phyloP scores from a whole-genome alignment of 1,140 invertebrate genomes.

The Protaetia brevitarsis region DNA sequence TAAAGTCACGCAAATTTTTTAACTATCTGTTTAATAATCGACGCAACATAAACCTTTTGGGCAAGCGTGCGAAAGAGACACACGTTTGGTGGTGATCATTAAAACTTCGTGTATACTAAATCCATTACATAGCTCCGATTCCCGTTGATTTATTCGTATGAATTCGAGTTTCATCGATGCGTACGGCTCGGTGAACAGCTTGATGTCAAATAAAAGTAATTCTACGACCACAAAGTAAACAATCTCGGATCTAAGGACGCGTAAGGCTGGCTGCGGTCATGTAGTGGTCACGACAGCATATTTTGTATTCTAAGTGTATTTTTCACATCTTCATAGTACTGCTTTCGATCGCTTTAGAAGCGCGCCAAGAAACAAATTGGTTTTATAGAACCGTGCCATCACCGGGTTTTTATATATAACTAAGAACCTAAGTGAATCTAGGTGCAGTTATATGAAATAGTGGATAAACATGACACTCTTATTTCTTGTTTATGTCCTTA shows the following conservation, averaged over 20 bases:
- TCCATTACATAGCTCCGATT: neutral
- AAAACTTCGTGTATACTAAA: neutral
- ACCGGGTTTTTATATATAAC: too few species aligned
- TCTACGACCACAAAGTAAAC: neutral
- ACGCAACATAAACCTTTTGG: neutral
- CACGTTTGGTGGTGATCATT: neutral
- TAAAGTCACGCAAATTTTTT: neutral
- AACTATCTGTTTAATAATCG: neutral
- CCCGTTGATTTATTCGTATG: neutral
- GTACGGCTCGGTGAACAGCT: neutral
- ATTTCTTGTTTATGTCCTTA: too few species aligned
- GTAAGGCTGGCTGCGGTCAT: neutral
- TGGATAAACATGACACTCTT: too few species aligned
- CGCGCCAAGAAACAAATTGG: neutral
- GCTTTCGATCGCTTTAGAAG: neutral
- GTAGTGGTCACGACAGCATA: neutral
- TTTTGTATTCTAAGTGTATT: neutral
- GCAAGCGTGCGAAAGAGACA: neutral
- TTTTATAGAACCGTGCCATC: too few species aligned
- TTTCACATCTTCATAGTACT: neutral
- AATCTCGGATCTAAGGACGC: neutral
- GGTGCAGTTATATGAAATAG: too few species aligned
- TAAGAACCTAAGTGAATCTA: too few species aligned
- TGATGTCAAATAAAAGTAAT: neutral
- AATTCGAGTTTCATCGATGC: constrained; percentile 2